Evolutionary conservation across 2,888 invertebrate genomes (phyloP).

Genomic region (Rhodophaea formosa): DNA sequence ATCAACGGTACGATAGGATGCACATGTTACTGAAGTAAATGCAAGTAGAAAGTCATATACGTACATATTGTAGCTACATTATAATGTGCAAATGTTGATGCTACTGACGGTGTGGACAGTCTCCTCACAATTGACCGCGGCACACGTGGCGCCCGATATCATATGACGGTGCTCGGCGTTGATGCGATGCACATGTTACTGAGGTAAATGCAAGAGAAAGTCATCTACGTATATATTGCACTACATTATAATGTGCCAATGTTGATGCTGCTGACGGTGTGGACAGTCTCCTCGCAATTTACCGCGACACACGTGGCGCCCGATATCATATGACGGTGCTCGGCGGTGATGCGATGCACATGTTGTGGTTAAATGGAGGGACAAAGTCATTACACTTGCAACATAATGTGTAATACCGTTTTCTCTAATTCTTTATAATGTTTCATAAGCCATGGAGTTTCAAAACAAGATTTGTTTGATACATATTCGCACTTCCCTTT

Average conservation of each 20-base stretch:
- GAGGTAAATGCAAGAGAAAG: neutral
- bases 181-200: conserved; percentile 8
- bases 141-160: conserved; percentile 9
- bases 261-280: neutral
- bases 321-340: conserved; percentile 4
- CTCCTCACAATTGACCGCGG: conserved; percentile 7
- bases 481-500: no score
- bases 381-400: neutral
- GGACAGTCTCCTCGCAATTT: conserved; percentile 9
- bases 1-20: no score
- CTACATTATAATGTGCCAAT: no score
- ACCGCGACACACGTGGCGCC: conserved; percentile 10
- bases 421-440: no score
- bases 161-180: neutral
- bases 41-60: no score
- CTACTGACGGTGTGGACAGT: conserved; percentile 1
- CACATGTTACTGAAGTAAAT: no score
- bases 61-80: no score
- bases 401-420: neutral
- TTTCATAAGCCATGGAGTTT: no score
- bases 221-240: neutral
- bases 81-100: neutral
- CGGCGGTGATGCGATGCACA: conserved; percentile 6
- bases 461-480: no score
- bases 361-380: neutral